Base-by-base conservation (phyloP, 2,113 vertebrate species). In the Onychostruthus taczanowskii region DNA sequence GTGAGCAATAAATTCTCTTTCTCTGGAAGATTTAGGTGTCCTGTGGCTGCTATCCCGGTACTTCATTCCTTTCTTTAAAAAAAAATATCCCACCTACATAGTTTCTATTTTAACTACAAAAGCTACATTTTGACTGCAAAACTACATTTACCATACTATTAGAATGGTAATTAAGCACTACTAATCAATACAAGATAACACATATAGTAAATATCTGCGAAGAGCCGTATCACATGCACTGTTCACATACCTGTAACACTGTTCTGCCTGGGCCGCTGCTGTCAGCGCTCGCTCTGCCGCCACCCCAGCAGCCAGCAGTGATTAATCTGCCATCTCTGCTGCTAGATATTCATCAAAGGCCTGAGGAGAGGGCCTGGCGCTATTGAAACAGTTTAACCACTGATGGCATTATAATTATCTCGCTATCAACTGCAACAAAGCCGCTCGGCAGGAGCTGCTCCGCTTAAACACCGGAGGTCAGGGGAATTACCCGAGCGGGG, bases 401-500 rank as follows among this genome's bases (percentile, higher is more conserved):
- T 81, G 94, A 96, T 95, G 92, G 93, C 90, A 81, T 75, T 87
- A 14, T 96, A 95, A 96, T 96, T 96, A 96, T 90, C 93, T 90
- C 7, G 4, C 92, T 78, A 95, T 96, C 95, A 94, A 53, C 90
- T 43, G 85, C 94, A 87, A 84, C 94, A 95, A 96, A 95, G 95
- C 79, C 6, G 85, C 96, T 81, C 94, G 41, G 93, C 94, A 5
- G 88, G 96, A 93, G 92, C 88, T 15, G 83, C 49, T 90, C 59
- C 82, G 3, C 88, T 96, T 43, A 16, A 88, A 64, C 79, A 4
- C 52, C 1, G 67, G 61, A 96, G 93, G 96, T 86, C 93, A 93
- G 33, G 22, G 21, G 6, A 94, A 95, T 93, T 68, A 90, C 33
- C 90, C 39, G 15, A 10, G 64, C 31, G 56, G 76, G 78, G 26